Evolutionary conservation across 2,797 vertebrate species (phyloP).

Genomic region (Myioborus melanocephalus): DNA sequence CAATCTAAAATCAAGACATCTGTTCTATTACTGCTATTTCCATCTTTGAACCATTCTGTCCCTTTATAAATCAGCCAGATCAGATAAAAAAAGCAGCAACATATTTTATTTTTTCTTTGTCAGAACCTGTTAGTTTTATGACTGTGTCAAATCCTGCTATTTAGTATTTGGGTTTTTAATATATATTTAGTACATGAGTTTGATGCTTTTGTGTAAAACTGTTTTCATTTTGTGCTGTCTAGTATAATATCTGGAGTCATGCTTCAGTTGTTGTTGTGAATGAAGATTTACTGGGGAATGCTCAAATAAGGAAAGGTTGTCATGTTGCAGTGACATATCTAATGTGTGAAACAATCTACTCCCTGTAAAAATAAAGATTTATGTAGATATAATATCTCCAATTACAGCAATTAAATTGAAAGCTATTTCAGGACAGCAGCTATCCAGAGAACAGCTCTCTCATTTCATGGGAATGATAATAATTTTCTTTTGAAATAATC

Average conservation of each 20-base stretch:
- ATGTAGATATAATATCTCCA: constrained; percentile 54
- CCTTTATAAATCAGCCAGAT: not conserved
- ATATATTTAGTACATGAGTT: constrained; percentile 3
- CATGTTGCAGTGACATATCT: constrained; percentile 59
- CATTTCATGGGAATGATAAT: not conserved
- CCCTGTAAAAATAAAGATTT: constrained; percentile 63
- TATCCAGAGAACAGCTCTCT: not conserved
- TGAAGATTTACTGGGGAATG: constrained; percentile 27
- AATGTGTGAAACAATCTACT: constrained; percentile 39
- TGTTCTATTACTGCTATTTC: not conserved
- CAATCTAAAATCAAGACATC: not conserved
- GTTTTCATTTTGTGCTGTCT: constrained; percentile 49
- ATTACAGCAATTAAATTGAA: constrained; percentile 56
- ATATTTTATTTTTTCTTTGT: not conserved
- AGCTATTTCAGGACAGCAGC: constrained; percentile 33
- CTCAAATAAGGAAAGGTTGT: constrained; percentile 47
- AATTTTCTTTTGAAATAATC: not conserved
- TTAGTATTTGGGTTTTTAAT: not conserved
- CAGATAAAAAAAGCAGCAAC: not conserved
- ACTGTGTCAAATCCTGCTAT: not conserved
- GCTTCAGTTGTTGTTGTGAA: constrained; percentile 50
- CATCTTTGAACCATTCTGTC: not conserved
- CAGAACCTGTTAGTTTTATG: not conserved
- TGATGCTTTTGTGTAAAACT: constrained; percentile 27
- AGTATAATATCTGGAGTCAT: constrained; percentile 36